phyloP scores from a whole-genome alignment of 2,113 vertebrate species.

The Polypterus senegalus region DNA sequence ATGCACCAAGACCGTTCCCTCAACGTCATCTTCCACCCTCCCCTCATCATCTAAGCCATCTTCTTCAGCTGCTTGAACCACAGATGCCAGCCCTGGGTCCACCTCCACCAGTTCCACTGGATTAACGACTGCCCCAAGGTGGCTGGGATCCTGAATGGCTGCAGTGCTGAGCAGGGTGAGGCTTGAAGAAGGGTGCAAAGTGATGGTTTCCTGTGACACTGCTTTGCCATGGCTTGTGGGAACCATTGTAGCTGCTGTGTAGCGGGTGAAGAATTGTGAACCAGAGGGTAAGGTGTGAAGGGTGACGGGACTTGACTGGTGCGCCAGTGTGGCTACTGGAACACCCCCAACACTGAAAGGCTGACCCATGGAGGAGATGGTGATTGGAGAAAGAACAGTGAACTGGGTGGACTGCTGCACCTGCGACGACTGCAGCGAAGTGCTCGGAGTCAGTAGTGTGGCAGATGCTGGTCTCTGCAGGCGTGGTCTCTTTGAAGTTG shows the following conservation, averaged over 20 bases:
- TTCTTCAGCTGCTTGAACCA: constrained; percentile 58
- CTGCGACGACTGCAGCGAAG: constrained; percentile 50
- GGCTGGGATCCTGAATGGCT: constrained; percentile 62
- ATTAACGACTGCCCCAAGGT: constrained; percentile 63
- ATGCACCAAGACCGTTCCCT: constrained; percentile 26
- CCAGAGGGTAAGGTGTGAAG: constrained; percentile 65
- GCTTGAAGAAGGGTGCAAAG: constrained; percentile 75
- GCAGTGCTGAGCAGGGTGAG: constrained; percentile 72
- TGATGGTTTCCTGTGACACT: constrained; percentile 60
- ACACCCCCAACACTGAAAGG: constrained; percentile 70
- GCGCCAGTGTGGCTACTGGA: constrained; percentile 60
- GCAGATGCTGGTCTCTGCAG: constrained; percentile 80
- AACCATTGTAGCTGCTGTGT: constrained; percentile 60
- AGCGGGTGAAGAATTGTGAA: constrained; percentile 74
- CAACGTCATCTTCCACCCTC: constrained; percentile 17
- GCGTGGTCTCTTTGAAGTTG: constrained; percentile 71
- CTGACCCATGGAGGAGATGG: constrained; percentile 52
- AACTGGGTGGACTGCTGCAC: constrained; percentile 55
- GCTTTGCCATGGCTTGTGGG: constrained; percentile 56
- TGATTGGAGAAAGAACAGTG: constrained; percentile 61
- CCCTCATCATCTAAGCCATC: constrained; percentile 45
- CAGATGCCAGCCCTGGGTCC: constrained; percentile 55
- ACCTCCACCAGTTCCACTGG: constrained; percentile 79
- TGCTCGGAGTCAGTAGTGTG: constrained; percentile 62
- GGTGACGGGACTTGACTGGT: constrained; percentile 61